phyloP scores from a whole-genome alignment of 2,113 vertebrate species.

The Perccottus glenii region DNA sequence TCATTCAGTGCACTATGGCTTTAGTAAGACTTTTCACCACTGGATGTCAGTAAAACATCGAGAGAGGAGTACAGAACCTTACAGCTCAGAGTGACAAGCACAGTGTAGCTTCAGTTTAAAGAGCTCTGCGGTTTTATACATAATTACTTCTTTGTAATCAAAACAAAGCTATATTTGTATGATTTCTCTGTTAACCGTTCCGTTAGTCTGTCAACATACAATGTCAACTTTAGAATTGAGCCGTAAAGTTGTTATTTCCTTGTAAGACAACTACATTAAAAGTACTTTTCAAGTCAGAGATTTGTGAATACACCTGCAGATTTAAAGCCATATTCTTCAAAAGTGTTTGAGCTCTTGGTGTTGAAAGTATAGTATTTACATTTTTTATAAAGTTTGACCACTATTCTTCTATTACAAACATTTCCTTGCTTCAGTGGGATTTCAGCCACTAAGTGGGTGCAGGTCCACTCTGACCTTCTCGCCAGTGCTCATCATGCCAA shows the following conservation, averaged over 20 bases:
- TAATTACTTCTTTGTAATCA: background rate
- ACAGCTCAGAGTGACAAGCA: background rate
- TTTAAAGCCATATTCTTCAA: slow-evolving; percentile 18
- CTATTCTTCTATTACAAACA: slow-evolving; percentile 2
- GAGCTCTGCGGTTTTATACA: background rate
- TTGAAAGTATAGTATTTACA: background rate
- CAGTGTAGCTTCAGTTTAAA: background rate
- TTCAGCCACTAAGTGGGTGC: slow-evolving; percentile 88
- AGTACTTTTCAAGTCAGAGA: slow-evolving; percentile 42
- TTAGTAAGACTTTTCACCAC: slow-evolving; percentile 53
- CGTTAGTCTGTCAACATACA: too few relatives aligned
- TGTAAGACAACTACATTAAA: slow-evolving; percentile 22
- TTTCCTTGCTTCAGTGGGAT: background rate
- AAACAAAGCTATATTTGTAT: background rate
- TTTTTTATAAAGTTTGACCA: slow-evolving; percentile 2
- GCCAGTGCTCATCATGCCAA: slow-evolving; percentile 90
- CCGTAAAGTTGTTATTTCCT: slow-evolving; percentile 8
- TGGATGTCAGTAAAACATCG: slow-evolving; percentile 60
- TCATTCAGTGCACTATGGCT: slow-evolving; percentile 3
- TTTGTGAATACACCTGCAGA: slow-evolving; percentile 29
- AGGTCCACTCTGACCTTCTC: slow-evolving; percentile 90
- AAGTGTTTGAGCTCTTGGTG: slow-evolving; percentile 4
- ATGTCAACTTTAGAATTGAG: slow-evolving; percentile 14
- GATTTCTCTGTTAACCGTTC: background rate
- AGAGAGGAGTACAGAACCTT: background rate